Base-by-base conservation (phyloP, 2,888 invertebrate species). In the Thera obeliscata region DNA sequence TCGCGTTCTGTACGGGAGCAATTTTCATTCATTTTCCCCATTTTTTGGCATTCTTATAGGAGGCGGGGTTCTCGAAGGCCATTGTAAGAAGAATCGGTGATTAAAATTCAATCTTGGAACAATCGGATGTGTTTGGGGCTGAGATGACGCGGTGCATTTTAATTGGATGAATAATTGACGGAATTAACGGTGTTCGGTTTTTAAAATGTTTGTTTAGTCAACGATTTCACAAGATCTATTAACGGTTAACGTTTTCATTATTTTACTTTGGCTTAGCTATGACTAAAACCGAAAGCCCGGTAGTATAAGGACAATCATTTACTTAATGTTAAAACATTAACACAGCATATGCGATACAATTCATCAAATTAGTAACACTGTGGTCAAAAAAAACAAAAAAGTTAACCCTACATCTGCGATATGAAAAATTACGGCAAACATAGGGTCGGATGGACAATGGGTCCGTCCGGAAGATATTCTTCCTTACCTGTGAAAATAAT, bases 61-160 rank as follows among this genome's bases (percentile, higher is more conserved):
- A 75, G 72, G 75, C 74, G 72, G 75, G 74, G 74, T 71, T 69
- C 86, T 84, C 82, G 68, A 73, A 73, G 77, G 79, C 90, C 86
- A 89, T 93, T 93, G 92, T 93, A 83, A 87, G 85, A 80, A 88
- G 88, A 89, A 88, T 87, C 87, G 92, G 92, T 91, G 91, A 93
- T 93, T 93, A 93, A 93, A 93, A 93, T 93, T 93, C 93, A 93
- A 93, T 93, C 92, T 93, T 86, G 85, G 92, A 88, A 93, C 93
- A 93, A 92, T 93, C 88, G 83, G 85, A 88, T 90, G 89, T 90
- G 89, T 88, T 83, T 79, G 84, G 77, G 81, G 74, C 85, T 86
- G 84, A 82, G 63, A 70, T 71, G 86, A 86, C 87, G 87, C 86
- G 87, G 88, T 91, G 93, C 91, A 91, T 93, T 90, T 88, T 93